phyloP scores from a whole-genome alignment of 1,140 invertebrate genomes.

The Forficula auricularia region DNA sequence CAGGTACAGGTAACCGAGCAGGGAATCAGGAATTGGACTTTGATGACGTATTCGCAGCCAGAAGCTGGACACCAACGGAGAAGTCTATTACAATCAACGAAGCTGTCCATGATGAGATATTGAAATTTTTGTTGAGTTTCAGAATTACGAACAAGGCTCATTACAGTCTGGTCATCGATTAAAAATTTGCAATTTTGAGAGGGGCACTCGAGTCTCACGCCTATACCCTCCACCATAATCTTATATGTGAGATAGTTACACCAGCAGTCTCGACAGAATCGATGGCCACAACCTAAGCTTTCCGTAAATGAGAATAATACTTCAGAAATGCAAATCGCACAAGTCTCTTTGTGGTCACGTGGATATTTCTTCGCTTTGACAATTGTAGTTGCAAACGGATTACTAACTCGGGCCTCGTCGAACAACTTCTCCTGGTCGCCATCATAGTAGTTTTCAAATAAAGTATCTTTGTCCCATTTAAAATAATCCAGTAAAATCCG shows the following conservation, averaged over 20 bases:
- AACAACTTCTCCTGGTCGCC: conserved; percentile 46
- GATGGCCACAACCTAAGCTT: conserved; percentile 50
- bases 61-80: conserved; percentile 55
- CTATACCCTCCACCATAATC: conserved; percentile 50
- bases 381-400: conserved; percentile 32
- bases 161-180: conserved; percentile 50
- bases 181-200: conserved; percentile 36
- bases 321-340: not conserved
- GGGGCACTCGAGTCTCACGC: conserved; percentile 47
- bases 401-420: conserved; percentile 44
- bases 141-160: conserved; percentile 41
- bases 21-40: conserved; percentile 41
- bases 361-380: conserved; percentile 16
- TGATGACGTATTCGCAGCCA: conserved; percentile 49
- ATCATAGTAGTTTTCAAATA: conserved; percentile 50
- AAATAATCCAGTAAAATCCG: conserved; percentile 50
- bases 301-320: conserved; percentile 35
- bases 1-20: conserved; percentile 49
- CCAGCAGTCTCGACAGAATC: conserved; percentile 51
- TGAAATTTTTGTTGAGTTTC: conserved; percentile 51
- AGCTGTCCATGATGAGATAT: conserved; percentile 56
- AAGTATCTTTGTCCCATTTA: conserved; percentile 57
- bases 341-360: conserved; percentile 14
- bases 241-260: conserved; percentile 50
- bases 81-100: conserved; percentile 54